phyloP scores from a whole-genome alignment of 2,888 invertebrate genomes.

The Nomada hirtipes region DNA sequence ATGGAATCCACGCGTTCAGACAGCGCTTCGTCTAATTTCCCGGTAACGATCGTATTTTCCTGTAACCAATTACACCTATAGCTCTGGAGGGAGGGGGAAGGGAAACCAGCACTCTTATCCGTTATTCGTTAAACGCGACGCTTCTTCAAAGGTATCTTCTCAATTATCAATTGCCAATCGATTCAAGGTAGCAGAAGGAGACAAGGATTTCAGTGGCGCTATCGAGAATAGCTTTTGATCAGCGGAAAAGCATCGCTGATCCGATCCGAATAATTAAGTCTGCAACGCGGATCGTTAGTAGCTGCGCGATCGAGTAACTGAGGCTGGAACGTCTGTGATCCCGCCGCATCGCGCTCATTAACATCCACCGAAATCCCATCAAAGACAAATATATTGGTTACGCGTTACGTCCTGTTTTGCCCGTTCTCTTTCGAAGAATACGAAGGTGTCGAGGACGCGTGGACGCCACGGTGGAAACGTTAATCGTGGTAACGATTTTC shows the following conservation, averaged over 20 bases:
- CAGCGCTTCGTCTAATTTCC: constrained; percentile 4
- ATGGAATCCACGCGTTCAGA: not conserved
- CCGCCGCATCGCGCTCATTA: constrained; percentile 28
- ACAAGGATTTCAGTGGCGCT: constrained; percentile 22
- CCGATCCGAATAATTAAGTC: constrained; percentile 57
- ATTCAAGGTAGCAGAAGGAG: constrained; percentile 29
- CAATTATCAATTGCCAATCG: constrained; percentile 49
- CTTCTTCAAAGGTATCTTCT: constrained; percentile 51
- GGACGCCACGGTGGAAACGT: constrained; percentile 13
- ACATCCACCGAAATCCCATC: constrained; percentile 31
- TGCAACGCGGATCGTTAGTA: constrained; percentile 42
- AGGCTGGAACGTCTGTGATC: constrained; percentile 14
- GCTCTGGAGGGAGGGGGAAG: not conserved
- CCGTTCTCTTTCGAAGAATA: not conserved
- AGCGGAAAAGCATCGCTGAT: constrained; percentile 43
- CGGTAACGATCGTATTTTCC: not conserved
- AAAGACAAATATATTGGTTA: constrained; percentile 26
- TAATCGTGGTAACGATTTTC: constrained; percentile 11
- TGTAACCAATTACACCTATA: constrained; percentile 45
- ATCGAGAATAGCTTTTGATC: constrained; percentile 56
- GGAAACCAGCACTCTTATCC: constrained; percentile 16
- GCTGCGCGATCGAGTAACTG: constrained; percentile 35
- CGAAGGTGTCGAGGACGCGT: not conserved
- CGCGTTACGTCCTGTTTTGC: not conserved
- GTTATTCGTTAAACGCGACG: constrained; percentile 51